These are phyloP conservation scores for Rhinolophus sinicus DNA, from an alignment of 2,113 vertebrate species.

Conservation along the genomic window DNA sequence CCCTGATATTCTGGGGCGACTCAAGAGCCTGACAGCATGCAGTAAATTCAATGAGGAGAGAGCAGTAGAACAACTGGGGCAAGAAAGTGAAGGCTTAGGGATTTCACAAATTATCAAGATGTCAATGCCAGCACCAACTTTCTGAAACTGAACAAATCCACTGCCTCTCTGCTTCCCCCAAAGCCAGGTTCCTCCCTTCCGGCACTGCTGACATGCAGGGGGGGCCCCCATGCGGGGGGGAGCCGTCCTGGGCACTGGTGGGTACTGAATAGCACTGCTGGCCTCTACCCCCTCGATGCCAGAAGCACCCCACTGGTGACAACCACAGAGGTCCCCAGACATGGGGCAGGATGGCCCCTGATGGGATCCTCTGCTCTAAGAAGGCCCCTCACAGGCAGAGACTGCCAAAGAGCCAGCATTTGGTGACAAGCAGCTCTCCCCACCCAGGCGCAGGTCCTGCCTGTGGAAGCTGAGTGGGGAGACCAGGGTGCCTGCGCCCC, in stretches of 20 bases:
- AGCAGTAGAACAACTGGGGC: background rate
- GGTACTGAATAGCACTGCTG: accelerated
- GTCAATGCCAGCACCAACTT: too few relatives aligned
- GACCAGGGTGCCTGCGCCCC: background rate
- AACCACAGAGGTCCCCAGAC: background rate
- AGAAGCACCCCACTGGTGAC: background rate
- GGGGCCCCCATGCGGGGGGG: too few relatives aligned
- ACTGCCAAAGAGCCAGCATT: background rate
- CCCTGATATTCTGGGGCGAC: background rate
- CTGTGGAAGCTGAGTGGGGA: background rate
- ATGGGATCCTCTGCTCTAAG: background rate
- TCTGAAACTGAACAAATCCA: background rate
- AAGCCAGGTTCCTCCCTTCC: background rate
- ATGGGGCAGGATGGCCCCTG: background rate
- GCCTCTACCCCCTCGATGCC: background rate
- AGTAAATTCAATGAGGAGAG: background rate
- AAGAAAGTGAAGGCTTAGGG: background rate
- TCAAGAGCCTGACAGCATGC: background rate
- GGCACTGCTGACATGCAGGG: too few relatives aligned
- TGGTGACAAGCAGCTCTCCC: background rate
- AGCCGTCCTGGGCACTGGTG: background rate
- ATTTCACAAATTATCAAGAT: background rate
- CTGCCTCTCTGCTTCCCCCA: background rate
- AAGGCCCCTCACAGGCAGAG: background rate
- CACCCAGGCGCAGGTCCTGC: background rate